These are phyloP conservation scores for Nephrotoma flavescens DNA, from an alignment of 2,888 invertebrate species.

Conservation along the genomic window DNA sequence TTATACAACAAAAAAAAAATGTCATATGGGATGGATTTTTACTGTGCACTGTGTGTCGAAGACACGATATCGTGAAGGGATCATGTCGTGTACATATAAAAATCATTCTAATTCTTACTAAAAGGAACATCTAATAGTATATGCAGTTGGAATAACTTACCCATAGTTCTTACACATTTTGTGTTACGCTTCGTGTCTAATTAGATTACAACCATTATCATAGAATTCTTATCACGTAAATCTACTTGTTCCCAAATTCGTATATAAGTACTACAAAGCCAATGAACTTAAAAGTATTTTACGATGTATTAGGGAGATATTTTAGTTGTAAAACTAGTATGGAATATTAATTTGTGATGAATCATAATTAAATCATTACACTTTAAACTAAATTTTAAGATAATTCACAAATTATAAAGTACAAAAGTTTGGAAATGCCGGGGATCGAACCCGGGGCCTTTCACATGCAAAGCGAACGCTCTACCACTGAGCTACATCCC, in stretches of 20 bases:
- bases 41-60: neutral
- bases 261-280: neutral
- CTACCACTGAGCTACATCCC: neutral
- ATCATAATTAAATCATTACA: too few relatives aligned
- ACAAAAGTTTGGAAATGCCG: slow-evolving; percentile 4
- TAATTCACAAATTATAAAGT: too few relatives aligned
- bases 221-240: neutral
- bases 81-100: neutral
- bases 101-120: neutral
- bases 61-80: neutral
- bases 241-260: neutral
- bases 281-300: neutral
- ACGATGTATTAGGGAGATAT: neutral
- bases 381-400: neutral
- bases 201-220: neutral
- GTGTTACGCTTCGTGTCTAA: neutral
- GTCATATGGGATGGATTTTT: neutral
- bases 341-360: too few relatives aligned
- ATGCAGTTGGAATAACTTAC: neutral
- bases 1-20: neutral
- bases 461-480: slow-evolving; percentile 7
- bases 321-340: too few relatives aligned
- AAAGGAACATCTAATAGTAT: neutral
- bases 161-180: neutral
- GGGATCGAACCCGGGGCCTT: slow-evolving; percentile 7